These are phyloP conservation scores for Nanorana parkeri DNA, from an alignment of 2,113 vertebrate genomes.

Conservation along the genomic window DNA sequence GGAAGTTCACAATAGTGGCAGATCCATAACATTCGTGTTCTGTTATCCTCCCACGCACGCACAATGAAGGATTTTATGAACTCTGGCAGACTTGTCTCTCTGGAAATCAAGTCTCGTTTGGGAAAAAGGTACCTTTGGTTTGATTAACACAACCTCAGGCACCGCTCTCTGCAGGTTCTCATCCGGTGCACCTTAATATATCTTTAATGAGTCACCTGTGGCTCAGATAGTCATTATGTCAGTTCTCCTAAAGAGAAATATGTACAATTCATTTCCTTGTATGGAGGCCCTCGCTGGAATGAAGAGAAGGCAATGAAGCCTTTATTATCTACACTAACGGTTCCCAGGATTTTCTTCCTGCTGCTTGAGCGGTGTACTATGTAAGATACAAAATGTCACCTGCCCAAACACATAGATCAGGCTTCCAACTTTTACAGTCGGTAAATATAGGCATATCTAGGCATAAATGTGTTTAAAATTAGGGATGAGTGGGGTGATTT, in stretches of 20 bases:
- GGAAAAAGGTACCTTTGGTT: slow-evolving; percentile 13
- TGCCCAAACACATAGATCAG: not conserved
- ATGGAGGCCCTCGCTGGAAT: slow-evolving; percentile 5
- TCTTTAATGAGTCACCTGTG: slow-evolving; percentile 41
- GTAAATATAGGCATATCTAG: no score
- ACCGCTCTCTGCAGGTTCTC: not conserved
- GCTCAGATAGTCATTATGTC: slow-evolving; percentile 11
- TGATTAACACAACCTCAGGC: slow-evolving; percentile 9
- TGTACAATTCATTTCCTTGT: slow-evolving; percentile 27
- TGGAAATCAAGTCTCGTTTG: slow-evolving; percentile 9
- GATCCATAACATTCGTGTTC: slow-evolving; percentile 22
- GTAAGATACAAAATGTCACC: slow-evolving; percentile 13
- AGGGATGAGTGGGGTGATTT: no score
- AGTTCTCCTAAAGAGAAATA: slow-evolving; percentile 17
- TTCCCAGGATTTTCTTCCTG: not conserved
- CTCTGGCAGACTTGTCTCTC: slow-evolving; percentile 8
- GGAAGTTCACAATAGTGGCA: not conserved
- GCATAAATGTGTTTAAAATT: no score
- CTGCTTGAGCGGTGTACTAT: not conserved
- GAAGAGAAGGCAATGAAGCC: not conserved
- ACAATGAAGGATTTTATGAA: slow-evolving; percentile 21
- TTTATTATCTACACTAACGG: not conserved
- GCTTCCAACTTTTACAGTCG: not conserved
- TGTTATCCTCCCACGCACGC: slow-evolving; percentile 26
- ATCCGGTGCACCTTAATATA: slow-evolving; percentile 28